phyloP scores from a whole-genome alignment of 2,797 vertebrate species.

The Neosilurus mollespiculum region DNA sequence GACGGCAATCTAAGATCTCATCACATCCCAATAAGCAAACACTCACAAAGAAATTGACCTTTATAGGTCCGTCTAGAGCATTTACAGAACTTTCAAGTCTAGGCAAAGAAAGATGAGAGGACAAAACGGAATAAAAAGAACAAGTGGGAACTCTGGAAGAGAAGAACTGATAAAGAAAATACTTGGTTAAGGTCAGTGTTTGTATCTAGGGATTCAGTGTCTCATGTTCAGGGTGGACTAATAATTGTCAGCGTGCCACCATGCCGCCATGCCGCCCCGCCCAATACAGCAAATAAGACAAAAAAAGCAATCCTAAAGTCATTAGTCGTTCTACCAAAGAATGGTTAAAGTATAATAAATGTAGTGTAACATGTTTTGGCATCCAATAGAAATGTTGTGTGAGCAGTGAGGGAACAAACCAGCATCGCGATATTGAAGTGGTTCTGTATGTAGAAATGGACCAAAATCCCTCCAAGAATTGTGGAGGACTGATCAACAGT shows the following conservation, averaged over 20 bases:
- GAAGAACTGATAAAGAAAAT: slow-evolving; percentile 35
- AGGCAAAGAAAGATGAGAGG: not conserved
- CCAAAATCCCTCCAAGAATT: too few relatives aligned
- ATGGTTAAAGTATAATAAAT: too few relatives aligned
- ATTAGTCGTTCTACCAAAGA: too few relatives aligned
- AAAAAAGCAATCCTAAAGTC: too few relatives aligned
- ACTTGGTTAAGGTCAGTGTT: slow-evolving; percentile 43
- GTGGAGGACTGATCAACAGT: too few relatives aligned
- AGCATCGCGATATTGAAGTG: too few relatives aligned
- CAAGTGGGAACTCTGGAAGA: not conserved
- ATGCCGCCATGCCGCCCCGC: too few relatives aligned
- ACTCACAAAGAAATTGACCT: slow-evolving; percentile 20
- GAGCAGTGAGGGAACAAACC: too few relatives aligned
- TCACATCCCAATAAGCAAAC: slow-evolving; percentile 25
- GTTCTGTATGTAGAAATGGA: too few relatives aligned
- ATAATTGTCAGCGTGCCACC: slow-evolving; percentile 67
- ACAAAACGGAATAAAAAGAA: not conserved
- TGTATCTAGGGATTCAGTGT: slow-evolving; percentile 42
- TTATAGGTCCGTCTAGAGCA: slow-evolving; percentile 14
- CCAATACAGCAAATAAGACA: too few relatives aligned
- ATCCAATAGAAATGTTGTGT: too few relatives aligned
- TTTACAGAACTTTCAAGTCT: slow-evolving; percentile 25
- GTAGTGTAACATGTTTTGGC: too few relatives aligned
- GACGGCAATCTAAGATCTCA: slow-evolving; percentile 15
- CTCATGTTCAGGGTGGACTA: slow-evolving; percentile 64